Base-by-base conservation (phyloP, 1,140 invertebrate species). In the Ips typographus region DNA sequence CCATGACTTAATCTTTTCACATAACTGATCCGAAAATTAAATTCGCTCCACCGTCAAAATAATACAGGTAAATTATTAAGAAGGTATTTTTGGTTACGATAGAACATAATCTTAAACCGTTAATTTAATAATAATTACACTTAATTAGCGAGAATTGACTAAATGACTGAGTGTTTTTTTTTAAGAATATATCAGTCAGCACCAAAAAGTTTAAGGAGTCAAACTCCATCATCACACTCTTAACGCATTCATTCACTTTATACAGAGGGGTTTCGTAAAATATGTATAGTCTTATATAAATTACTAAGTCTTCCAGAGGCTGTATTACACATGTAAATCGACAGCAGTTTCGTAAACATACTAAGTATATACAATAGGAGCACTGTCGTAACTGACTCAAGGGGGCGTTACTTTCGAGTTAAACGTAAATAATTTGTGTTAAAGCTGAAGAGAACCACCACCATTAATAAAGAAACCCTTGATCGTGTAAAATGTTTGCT, bases 281-380 rank as follows among this genome's bases (percentile, higher is more conserved):
- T 79, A 78, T 77, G 71, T 75, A 79, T 78, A 80, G 75, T 77
- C 77, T 80, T 79, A 70, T 76, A 71, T 49, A 49, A 49, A 71
- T 72, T 63, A 65, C 75, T 78, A 80, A 67, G 73, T 80, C 78
- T 79, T 80, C 79, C 79, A 78, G 74, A 72, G 79, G 79, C 79
- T 80, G 71, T 68, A n/a, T 41, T n/a, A 65, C 52, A 47, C 52
- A 55, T 53, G 72, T 73, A 66, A 43, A 71, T 8, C 44, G 22
- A 22, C 7, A 2, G 7, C 44, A 49, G 44, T 49, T 49, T 22
- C 22, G 22, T 22, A 22, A 22, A 22, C 74, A 59, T 70, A 73
- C n/a, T 71, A 22, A 40, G 66, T 76, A 76, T 75, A 53, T 76
- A 73, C 73, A 78, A 74, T 44, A 74, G 75, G 61, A 74, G 47